A percentile compares a stretch with the other conserved stretches of the same genome.
Evolutionary conservation across 2,797 vertebrate genomes (phyloP).

Genomic region (Pangasius djambal): DNA sequence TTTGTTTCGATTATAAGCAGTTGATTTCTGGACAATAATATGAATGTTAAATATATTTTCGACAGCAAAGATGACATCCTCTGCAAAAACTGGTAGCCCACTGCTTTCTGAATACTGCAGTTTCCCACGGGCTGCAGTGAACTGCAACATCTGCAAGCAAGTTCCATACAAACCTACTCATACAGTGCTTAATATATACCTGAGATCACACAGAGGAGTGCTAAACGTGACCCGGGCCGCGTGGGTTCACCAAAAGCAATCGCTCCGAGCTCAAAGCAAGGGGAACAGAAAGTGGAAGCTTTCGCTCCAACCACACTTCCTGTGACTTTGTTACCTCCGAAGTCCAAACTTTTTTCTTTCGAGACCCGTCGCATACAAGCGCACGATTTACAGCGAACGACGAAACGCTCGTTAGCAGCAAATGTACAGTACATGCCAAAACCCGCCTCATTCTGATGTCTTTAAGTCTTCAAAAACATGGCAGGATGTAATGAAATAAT

Average conservation of each 20-base stretch:
- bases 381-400: background rate
- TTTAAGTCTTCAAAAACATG: background rate
- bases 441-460: background rate
- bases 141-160: background rate
- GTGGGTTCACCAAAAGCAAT: constrained; percentile 22
- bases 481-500: background rate
- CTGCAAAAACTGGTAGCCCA: background rate
- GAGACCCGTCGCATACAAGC: background rate
- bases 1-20: background rate
- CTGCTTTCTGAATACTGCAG: background rate
- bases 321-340: background rate
- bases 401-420: background rate
- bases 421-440: background rate
- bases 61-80: background rate
- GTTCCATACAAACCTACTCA: background rate
- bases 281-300: background rate
- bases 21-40: background rate
- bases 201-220: background rate
- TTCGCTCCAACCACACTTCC: constrained; percentile 12
- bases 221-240: background rate
- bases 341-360: too few species aligned
- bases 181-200: background rate
- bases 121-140: background rate
- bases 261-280: background rate
- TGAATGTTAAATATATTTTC: background rate